A percentile compares a stretch with the other conserved stretches of the same genome.
phyloP scores from a whole-genome alignment of 2,888 invertebrate species.

The Agapetus fuscipes region DNA sequence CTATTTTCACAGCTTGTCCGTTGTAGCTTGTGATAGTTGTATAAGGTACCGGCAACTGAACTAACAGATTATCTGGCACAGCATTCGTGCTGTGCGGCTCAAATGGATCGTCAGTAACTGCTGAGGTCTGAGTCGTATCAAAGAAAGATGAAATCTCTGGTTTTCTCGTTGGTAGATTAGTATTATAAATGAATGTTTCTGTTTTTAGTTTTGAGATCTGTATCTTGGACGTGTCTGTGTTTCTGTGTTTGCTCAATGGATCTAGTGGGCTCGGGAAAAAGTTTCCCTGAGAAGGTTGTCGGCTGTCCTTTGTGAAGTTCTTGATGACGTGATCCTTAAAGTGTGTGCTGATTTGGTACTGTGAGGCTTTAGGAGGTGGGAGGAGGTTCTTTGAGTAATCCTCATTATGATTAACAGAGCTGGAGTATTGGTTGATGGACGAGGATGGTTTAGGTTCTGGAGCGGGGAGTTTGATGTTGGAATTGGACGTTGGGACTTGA shows the following conservation, averaged over 20 bases:
- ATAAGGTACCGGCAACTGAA: slow-evolving; percentile 30
- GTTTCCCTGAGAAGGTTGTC: slow-evolving; percentile 24
- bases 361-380: slow-evolving; percentile 39
- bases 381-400: slow-evolving; percentile 36
- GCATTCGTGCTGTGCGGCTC: slow-evolving; percentile 18
- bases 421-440: slow-evolving; percentile 23
- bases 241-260: slow-evolving; percentile 31
- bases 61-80: slow-evolving; percentile 27
- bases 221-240: slow-evolving; percentile 7
- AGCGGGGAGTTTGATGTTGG: slow-evolving; percentile 27
- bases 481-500: slow-evolving; percentile 34
- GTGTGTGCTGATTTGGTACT: slow-evolving; percentile 3
- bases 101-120: slow-evolving; percentile 14
- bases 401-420: slow-evolving; percentile 27
- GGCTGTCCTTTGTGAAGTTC: slow-evolving; percentile 34
- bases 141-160: slow-evolving; percentile 18
- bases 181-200: slow-evolving; percentile 10
- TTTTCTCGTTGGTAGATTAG: slow-evolving; percentile 13
- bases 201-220: slow-evolving; percentile 9
- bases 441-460: slow-evolving; percentile 23
- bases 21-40: slow-evolving; percentile 22
- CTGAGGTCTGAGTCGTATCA: slow-evolving; percentile 13
- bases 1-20: slow-evolving; percentile 6
- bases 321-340: slow-evolving; percentile 22
- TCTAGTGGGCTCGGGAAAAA: slow-evolving; percentile 44